Conservation (phyloP, 2,888 invertebrate genomes). For the Ormyrus labotus region DNA sequence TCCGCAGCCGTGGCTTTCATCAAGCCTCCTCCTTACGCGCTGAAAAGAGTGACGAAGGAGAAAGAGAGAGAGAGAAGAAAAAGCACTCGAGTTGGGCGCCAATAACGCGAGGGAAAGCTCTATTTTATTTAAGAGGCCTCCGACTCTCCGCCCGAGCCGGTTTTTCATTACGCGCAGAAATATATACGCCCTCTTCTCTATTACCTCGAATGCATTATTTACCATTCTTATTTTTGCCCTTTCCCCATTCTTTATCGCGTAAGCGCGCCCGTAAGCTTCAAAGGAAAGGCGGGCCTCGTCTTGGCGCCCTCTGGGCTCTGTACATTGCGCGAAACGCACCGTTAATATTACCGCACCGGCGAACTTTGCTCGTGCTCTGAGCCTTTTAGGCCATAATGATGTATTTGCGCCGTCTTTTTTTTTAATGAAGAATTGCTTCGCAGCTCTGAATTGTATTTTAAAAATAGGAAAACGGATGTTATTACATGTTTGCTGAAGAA, state of each 20-base stretch:
- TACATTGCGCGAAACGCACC: neutral
- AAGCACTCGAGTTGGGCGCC: constrained; percentile 66
- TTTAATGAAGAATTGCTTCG: no score
- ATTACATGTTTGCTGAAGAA: no score
- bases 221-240: constrained; percentile 71
- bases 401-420: no score
- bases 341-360: neutral
- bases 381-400: no score
- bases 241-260: constrained; percentile 49
- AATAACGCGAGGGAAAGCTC: constrained; percentile 65
- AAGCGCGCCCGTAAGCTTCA: neutral
- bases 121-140: constrained; percentile 73
- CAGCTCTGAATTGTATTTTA: no score
- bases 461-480: no score
- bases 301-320: constrained; percentile 13
- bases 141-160: constrained; percentile 60
- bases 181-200: constrained; percentile 56
- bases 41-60: constrained; percentile 20
- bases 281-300: neutral
- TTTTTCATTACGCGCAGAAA: constrained; percentile 72
- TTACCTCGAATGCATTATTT: constrained; percentile 71
- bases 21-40: constrained; percentile 45
- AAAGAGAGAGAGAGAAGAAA: constrained; percentile 57
- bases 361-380: no score
- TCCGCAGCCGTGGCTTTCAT: constrained; percentile 38